These are phyloP conservation scores for Lampropteryx suffumata DNA, from an alignment of 2,888 invertebrate species.

Conservation along the genomic window DNA sequence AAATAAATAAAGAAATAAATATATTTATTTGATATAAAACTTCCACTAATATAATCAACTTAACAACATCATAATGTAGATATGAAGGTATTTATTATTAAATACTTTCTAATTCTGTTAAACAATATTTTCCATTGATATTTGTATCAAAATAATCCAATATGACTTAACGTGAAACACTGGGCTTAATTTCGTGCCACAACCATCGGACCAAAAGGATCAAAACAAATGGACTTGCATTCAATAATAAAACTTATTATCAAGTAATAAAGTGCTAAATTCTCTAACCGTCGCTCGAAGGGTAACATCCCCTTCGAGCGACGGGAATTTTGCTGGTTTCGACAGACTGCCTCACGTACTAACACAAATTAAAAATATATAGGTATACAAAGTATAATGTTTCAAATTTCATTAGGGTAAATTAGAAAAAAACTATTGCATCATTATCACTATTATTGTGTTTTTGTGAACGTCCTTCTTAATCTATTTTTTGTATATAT, in stretches of 20 bases:
- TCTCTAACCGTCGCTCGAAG: slow-evolving; percentile 30
- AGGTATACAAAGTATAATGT: slow-evolving; percentile 4
- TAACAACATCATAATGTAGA: too few relatives aligned
- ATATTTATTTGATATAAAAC: too few relatives aligned
- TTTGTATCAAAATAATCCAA: neutral
- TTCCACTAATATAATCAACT: too few relatives aligned
- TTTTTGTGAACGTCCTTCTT: too few relatives aligned
- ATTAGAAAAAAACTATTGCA: neutral
- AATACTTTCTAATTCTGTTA: too few relatives aligned
- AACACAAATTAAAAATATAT: slow-evolving; percentile 63
- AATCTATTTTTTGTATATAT: too few relatives aligned
- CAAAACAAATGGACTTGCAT: slow-evolving; percentile 19
- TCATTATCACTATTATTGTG: too few relatives aligned
- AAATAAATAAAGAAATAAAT: too few relatives aligned
- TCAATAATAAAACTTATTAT: slow-evolving; percentile 15
- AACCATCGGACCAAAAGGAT: slow-evolving; percentile 20
- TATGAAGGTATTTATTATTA: too few relatives aligned
- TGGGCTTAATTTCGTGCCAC: slow-evolving; percentile 15
- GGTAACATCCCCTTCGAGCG: slow-evolving; percentile 64
- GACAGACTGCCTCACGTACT: slow-evolving; percentile 46
- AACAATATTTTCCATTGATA: neutral
- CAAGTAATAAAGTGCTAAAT: slow-evolving; percentile 11
- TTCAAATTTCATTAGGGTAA: too few relatives aligned
- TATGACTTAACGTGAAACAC: slow-evolving; percentile 8
- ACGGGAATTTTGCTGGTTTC: slow-evolving; percentile 44